Percentiles rank a stretch among this genome's conserved stretches.
Evolutionary conservation across 1,140 invertebrate genomes (phyloP).

Genomic region (Drosophila littoralis): DNA sequence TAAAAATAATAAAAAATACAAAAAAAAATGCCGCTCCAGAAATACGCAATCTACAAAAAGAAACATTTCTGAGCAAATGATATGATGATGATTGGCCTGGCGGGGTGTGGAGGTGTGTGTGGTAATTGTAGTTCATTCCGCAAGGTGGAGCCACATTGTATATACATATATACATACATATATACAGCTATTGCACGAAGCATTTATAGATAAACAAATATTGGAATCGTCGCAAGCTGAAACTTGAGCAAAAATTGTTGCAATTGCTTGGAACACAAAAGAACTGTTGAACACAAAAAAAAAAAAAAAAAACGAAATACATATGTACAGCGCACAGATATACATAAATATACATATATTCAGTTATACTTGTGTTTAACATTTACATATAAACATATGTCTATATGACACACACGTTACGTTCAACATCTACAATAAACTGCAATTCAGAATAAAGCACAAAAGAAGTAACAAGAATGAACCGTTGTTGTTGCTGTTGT

Average conservation of each 20-base stretch:
- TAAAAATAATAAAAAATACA: constrained; percentile 15
- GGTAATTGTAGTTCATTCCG: neutral
- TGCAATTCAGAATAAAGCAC: constrained; percentile 16
- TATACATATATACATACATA: neutral
- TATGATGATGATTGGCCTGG: neutral
- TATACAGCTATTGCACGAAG: too few relatives aligned
- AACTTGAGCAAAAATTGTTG: neutral
- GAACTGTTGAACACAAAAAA: neutral
- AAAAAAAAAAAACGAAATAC: neutral
- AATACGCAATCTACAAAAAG: constrained; percentile 15
- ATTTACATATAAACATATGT: neutral
- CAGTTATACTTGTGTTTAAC: neutral
- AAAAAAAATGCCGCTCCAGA: constrained; percentile 19
- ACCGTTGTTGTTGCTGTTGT: constrained; percentile 3
- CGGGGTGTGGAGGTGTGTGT: neutral
- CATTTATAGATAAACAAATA: constrained; percentile 13
- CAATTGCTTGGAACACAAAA: neutral
- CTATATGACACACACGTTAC: neutral
- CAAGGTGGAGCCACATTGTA: neutral
- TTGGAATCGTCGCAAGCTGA: neutral
- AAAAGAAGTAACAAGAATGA: constrained; percentile 10
- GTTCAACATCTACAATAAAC: constrained; percentile 14
- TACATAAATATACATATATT: too few relatives aligned
- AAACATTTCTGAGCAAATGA: neutral
- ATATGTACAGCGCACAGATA: neutral